Base-by-base conservation (phyloP, 2,113 vertebrate species). In the Rallus limicola region DNA sequence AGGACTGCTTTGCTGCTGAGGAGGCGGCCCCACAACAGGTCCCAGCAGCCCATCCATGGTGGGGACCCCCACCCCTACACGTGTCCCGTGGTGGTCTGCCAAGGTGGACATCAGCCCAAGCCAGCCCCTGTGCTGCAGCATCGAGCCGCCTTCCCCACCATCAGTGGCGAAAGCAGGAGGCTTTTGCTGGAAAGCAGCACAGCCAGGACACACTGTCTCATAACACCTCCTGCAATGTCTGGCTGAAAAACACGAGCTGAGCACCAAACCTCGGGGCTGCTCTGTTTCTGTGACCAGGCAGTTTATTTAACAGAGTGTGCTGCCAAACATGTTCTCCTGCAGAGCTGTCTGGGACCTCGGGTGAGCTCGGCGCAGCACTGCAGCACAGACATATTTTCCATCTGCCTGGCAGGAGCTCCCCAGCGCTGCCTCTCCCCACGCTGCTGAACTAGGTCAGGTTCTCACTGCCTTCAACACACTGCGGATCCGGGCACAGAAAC, bases 321-420 rank as follows among this genome's bases (percentile, higher is more conserved):
- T 96, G 88, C 92, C 95, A 93, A 86, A 50, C 79, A 44, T 46
- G 82, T 69, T 74, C 81, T 85, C 46, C 65, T 69, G 82, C 79
- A 84, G 82, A 59, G 82, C 64, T 64, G 86, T 19, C 89, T 92
- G 92, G 70, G 83, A 71, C 50, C 62, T 46, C 0, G 8, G 7
- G 15, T 52, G 42, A 90, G 92, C 90, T 44, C 14, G 1, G 46
- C 70, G 36, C 40, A 3, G 55, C 28, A 0, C 1, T 55, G 44
- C 83, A 83, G 77, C 88, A 58, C 62, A 78, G 16, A 38, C 62
- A 72, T 77, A 64, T 81, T 95, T 93, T 74, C 92, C 95, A 92
- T 92, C 78, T 86, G 62, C 84, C 90, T 69, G 67, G 83, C 71
- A 75, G 90, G 28, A 83, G 34, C 78, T 86, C 79, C 92, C 82